These are phyloP conservation scores for Malurus elegans DNA, from an alignment of 2,113 vertebrate genomes.

Conservation along the genomic window DNA sequence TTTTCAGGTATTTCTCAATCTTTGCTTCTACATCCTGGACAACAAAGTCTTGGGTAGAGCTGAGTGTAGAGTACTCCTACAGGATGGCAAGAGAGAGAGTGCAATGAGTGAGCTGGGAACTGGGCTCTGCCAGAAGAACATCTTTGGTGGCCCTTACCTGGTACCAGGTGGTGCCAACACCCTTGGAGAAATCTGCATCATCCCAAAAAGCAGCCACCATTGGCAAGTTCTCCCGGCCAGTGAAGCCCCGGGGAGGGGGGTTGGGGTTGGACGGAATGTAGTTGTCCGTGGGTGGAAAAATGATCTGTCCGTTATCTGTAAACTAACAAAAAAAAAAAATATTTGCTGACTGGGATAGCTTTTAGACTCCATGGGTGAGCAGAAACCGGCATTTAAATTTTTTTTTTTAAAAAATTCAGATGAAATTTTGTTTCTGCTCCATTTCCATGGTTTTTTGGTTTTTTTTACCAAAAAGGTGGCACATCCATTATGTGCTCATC, in stretches of 20 bases:
- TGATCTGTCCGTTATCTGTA: conserved; percentile 79
- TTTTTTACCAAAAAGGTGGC: background rate
- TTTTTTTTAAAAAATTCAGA: background rate
- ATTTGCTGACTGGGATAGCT: background rate
- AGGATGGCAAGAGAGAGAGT: background rate
- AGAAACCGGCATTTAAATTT: background rate
- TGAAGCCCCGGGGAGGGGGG: conserved; percentile 63
- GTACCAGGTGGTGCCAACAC: conserved; percentile 68
- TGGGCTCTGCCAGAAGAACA: background rate
- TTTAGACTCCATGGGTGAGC: background rate
- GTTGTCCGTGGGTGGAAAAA: conserved; percentile 72
- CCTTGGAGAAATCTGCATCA: conserved; percentile 74
- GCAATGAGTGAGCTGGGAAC: background rate
- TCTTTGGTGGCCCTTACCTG: conserved; percentile 48
- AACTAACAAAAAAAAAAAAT: conserved; percentile 60
- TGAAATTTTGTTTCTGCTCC: background rate
- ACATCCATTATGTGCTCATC: background rate
- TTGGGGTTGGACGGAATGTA: conserved; percentile 58
- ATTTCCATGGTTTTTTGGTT: fast-evolving
- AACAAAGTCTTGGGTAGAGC: background rate
- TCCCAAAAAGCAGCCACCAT: conserved; percentile 77
- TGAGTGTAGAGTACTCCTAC: conserved; percentile 62
- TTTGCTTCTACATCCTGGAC: conserved; percentile 54
- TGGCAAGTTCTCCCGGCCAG: background rate
- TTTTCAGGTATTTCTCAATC: conserved; percentile 47